These are phyloP conservation scores for Melanocharis versteri DNA, from an alignment of 2,113 vertebrate genomes.

Conservation along the genomic window DNA sequence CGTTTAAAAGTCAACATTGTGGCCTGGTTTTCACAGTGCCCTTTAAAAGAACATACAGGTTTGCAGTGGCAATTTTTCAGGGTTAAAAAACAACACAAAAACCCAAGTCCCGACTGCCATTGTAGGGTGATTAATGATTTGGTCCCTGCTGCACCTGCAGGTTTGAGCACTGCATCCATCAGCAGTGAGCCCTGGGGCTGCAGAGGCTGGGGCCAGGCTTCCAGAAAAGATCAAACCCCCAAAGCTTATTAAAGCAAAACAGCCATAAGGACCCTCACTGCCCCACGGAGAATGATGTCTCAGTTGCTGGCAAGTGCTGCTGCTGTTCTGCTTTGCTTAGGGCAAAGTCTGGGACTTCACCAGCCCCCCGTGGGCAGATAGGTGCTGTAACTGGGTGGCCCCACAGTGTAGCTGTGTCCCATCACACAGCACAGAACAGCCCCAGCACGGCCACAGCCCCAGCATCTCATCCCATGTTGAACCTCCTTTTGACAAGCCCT, in stretches of 20 bases:
- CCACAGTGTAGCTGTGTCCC: not conserved
- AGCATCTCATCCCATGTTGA: fast-evolving
- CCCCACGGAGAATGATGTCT: not conserved
- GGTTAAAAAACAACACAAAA: not conserved
- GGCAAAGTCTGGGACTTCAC: not conserved
- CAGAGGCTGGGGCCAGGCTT: not conserved
- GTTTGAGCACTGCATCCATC: not conserved
- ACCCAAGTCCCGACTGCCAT: not conserved
- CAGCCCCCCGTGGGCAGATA: not conserved
- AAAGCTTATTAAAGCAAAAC: conserved; percentile 22
- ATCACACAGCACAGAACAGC: not conserved
- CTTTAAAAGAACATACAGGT: not conserved
- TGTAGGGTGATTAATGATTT: conserved; percentile 21
- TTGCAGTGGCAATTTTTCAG: not conserved
- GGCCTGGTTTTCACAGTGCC: not conserved
- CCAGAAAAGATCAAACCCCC: not conserved
- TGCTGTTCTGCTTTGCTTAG: not conserved
- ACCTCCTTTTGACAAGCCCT: not conserved
- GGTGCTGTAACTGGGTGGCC: not conserved
- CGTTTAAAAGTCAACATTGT: not conserved
- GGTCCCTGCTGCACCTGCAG: not conserved
- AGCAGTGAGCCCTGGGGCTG: not conserved
- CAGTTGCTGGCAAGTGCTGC: not conserved
- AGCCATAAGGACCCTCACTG: not conserved
- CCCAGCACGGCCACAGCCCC: not conserved